Evolutionary conservation across 1,140 invertebrate genomes (phyloP).

Genomic region (Micrasema minimum): DNA sequence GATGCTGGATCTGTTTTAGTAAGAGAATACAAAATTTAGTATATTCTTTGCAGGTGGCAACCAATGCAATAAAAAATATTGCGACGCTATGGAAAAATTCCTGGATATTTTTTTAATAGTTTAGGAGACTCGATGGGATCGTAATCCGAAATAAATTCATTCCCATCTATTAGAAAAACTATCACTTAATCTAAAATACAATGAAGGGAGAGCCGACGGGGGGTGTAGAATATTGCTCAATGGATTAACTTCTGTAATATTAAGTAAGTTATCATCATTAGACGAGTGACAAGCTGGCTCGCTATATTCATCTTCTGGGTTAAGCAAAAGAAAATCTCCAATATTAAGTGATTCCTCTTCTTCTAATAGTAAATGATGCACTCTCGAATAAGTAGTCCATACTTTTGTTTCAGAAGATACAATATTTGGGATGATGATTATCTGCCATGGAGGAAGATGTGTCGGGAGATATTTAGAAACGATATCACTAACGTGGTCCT

Average conservation of each 20-base stretch:
- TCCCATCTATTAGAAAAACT: slow-evolving; percentile 80
- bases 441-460: slow-evolving; percentile 81
- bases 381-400: slow-evolving; percentile 78
- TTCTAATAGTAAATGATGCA: slow-evolving; percentile 79
- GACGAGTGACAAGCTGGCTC: slow-evolving; percentile 11
- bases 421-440: slow-evolving; percentile 75
- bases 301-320: slow-evolving; percentile 58
- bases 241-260: slow-evolving; percentile 58
- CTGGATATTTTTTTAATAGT: slow-evolving; percentile 70
- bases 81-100: slow-evolving; percentile 70
- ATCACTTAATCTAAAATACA: slow-evolving; percentile 75
- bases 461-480: slow-evolving; percentile 79
- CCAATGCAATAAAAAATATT: slow-evolving; percentile 69
- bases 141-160: slow-evolving; percentile 80
- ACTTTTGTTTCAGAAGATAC: slow-evolving; percentile 68
- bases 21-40: slow-evolving; percentile 59
- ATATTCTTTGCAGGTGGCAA: slow-evolving; percentile 70
- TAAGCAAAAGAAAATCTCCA: slow-evolving; percentile 78
- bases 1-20: slow-evolving; percentile 56
- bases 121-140: slow-evolving; percentile 79
- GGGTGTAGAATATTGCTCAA: slow-evolving; percentile 69
- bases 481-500: slow-evolving; percentile 82
- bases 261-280: background rate
- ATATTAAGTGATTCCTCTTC: slow-evolving; percentile 76
- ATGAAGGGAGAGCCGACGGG: slow-evolving; percentile 72